Evolutionary conservation across 2,888 invertebrate species (phyloP), one percentile per base, ranked within the genome.

Genomic region (Campopleginae sp.): DNA sequence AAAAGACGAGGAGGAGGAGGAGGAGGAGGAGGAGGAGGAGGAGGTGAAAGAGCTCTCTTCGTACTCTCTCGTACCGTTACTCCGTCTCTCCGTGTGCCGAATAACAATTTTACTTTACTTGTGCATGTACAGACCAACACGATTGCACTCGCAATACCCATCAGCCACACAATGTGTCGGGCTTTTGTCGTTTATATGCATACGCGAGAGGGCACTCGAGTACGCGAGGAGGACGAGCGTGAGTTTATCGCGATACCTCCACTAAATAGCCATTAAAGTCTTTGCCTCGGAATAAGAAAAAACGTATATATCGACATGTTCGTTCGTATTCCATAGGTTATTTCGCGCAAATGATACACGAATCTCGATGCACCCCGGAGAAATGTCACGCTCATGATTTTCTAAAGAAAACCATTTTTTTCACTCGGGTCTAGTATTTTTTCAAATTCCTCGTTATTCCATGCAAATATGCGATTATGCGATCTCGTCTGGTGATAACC

Each of bases 1-100:
- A 48, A 44, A 58, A 65, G 51, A 76, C 38, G 51, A 31, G 46
- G 75, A 75, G 19, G 74, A 58, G 74, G 19, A 27, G 14, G 33
- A 33, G 33, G 31, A 33, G 10, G 27, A 54, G 19, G 31, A 7
- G 33, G 71, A 48, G 48, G 12, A 19, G 19, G 46, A 31, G 71
- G 17, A 17, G 19, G 19, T 46, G 75, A 75, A 63, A 65, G 65
- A 63, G 65, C 48, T 80, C 51, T 80, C 65, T 77, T 77, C 54
- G 44, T 46, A 48, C 58, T 83, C 80, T 80, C 66, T 78, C 79
- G 76, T 92, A 92, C 93, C 93, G 93, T 93, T 93, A 93, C 88
- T 88, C 90, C 90, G 91, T 90, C 91, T 89, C 90, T 88, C 87
- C 91, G 91, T 90, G 93, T 91, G 89, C 89, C 89, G 93, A 92